Evolutionary conservation across 2,888 invertebrate species (phyloP).

Genomic region (Criorhina ranunculi): DNA sequence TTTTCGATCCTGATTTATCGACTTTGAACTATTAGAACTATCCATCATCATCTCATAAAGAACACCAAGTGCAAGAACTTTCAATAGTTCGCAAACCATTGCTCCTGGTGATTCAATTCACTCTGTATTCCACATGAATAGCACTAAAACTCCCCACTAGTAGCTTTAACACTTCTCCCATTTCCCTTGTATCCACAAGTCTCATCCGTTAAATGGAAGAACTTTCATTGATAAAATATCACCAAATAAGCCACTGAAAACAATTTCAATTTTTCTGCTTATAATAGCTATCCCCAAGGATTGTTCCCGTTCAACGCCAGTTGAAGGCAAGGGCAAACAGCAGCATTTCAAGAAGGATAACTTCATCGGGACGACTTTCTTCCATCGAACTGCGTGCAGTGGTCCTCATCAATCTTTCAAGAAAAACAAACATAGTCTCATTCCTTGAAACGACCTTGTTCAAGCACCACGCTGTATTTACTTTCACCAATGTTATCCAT

Average conservation of each 20-base stretch:
- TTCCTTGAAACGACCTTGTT: conserved; percentile 39
- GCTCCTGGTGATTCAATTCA: neutral
- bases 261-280: conserved; percentile 45
- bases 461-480: conserved; percentile 31
- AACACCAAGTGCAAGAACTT: too few relatives aligned
- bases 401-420: conserved; percentile 68
- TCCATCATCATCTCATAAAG: too few relatives aligned
- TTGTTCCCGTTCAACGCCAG: conserved; percentile 29
- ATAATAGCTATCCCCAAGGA: conserved; percentile 26
- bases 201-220: neutral
- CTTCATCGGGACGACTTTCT: conserved; percentile 17
- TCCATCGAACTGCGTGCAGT: conserved; percentile 39
- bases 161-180: neutral
- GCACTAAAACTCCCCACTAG: neutral
- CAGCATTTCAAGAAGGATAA: conserved; percentile 16
- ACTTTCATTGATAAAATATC: conserved; percentile 1
- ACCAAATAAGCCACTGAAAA: conserved; percentile 25
- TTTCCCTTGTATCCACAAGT: neutral
- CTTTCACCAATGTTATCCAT: conserved; percentile 47
- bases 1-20: too few relatives aligned
- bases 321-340: conserved; percentile 11
- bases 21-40: too few relatives aligned
- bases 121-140: neutral
- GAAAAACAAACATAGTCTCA: conserved; percentile 31
- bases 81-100: too few relatives aligned